Evolutionary conservation across 2,888 invertebrate genomes (phyloP).

Genomic region (Epinotia brunnichana): DNA sequence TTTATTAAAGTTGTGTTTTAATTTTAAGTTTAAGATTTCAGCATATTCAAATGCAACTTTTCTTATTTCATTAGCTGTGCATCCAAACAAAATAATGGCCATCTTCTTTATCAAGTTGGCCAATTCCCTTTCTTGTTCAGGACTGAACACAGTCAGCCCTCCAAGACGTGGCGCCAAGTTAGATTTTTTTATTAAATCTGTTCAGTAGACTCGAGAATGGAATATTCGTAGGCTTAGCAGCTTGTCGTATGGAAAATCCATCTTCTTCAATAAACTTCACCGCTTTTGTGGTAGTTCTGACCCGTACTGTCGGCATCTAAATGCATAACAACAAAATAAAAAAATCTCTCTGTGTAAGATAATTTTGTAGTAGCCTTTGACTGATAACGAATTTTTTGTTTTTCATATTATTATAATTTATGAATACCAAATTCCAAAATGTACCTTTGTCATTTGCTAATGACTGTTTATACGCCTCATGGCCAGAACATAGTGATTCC

Average conservation of each 20-base stretch:
- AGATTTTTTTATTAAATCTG: slow-evolving; percentile 48
- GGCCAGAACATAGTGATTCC: too few relatives aligned
- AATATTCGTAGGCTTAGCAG: slow-evolving; percentile 46
- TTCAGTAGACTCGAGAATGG: slow-evolving; percentile 50
- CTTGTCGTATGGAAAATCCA: slow-evolving; percentile 51
- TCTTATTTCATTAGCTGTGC: slow-evolving; percentile 6
- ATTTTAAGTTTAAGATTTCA: background rate
- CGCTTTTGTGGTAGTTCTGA: slow-evolving; percentile 50
- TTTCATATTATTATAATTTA: too few relatives aligned
- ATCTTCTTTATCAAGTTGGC: slow-evolving; percentile 44
- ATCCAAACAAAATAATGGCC: slow-evolving; percentile 43
- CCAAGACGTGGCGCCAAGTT: slow-evolving; percentile 50
- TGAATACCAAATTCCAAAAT: too few relatives aligned
- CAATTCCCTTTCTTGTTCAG: slow-evolving; percentile 41
- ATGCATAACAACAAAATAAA: slow-evolving; percentile 44
- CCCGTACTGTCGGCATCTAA: slow-evolving; percentile 50
- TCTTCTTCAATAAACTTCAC: slow-evolving; percentile 47
- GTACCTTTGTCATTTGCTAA: too few relatives aligned
- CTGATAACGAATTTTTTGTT: too few relatives aligned
- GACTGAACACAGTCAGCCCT: slow-evolving; percentile 46
- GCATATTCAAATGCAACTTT: slow-evolving; percentile 15
- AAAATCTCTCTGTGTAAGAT: too few relatives aligned
- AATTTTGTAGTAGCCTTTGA: too few relatives aligned
- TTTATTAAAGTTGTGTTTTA: slow-evolving; percentile 27
- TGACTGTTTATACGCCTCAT: too few relatives aligned